A percentile compares a stretch with the other conserved stretches of the same genome.
Conservation (phyloP, 2,113 vertebrate genomes). For the Microtus richardsoni region DNA sequence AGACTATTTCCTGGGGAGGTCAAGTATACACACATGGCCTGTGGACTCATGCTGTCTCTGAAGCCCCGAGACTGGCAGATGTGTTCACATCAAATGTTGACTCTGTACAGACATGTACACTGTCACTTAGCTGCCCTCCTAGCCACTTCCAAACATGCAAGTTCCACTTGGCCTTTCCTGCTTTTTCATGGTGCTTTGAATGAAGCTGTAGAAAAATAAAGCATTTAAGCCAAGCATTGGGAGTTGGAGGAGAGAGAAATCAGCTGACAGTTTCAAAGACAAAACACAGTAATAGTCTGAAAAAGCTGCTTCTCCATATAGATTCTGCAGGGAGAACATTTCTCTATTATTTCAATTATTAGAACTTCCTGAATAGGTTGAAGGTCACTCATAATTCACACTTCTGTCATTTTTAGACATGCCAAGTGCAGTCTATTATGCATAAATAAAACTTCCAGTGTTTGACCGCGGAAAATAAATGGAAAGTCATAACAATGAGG, state of each 20-base stretch:
- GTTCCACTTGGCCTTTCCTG: not conserved
- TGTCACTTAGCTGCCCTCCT: not conserved
- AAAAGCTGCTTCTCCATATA: constrained; percentile 71
- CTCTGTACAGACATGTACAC: not conserved
- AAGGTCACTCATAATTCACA: constrained; percentile 90
- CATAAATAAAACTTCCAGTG: constrained; percentile 90
- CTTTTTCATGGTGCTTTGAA: constrained; percentile 7
- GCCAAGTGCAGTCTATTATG: constrained; percentile 88
- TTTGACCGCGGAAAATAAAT: constrained; percentile 88
- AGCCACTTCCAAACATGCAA: not conserved
- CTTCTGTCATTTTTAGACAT: constrained; percentile 89
- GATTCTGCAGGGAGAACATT: constrained; percentile 82
- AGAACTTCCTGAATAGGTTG: constrained; percentile 90
- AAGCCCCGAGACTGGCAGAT: not conserved
- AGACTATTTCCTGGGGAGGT: not conserved
- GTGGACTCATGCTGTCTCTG: not conserved
- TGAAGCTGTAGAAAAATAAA: constrained; percentile 51
- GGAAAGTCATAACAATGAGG: constrained; percentile 86
- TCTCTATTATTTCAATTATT: constrained; percentile 90
- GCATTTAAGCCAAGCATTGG: constrained; percentile 41
- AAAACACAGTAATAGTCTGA: constrained; percentile 67
- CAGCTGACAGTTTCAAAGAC: constrained; percentile 79
- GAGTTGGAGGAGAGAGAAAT: constrained; percentile 61
- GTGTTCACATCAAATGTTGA: not conserved
- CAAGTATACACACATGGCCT: fast-evolving